Evolutionary conservation across 2,888 invertebrate species (phyloP), one percentile per base, ranked within the genome.

Genomic region (Adelphocoris suturalis): DNA sequence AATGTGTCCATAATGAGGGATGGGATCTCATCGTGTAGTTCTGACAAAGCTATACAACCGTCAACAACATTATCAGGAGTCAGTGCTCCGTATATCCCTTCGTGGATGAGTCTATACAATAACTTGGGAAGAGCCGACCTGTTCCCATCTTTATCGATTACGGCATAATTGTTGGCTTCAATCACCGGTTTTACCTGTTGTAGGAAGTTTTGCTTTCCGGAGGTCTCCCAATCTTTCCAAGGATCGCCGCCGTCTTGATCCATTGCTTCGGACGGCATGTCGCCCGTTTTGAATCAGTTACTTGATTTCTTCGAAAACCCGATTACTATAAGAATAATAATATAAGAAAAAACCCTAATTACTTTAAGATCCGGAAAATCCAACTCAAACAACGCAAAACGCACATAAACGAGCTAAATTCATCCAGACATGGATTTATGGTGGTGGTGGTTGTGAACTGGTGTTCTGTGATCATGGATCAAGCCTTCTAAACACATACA

Each of bases 1-100:
- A 98, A 95, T 90, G 98, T 96, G 94, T 98, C 98, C 92, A 98
- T 94, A 91, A 98, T 95, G 90, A 97, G 95, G 48, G 97, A 97
- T 90, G 97, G 96, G 92, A 98, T 94, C 92, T 97, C 97, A 91
- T 95, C 95, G 94, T 98, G 97, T 91, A 91, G 23, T 95, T 97
- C 97, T 93, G 96, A 94, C 91, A 98, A 94, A 92, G 98, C 98
- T 92, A 95, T 95, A 76, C 98, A 94, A 12, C 95, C 95, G 91
- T 95, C 94, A 23, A 97, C 94, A 84, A 97, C 96, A 86, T 95
- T 95, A 93, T 98, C 98, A 93, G 96, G 96, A 93, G 97, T 97
- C 90, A 98, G 93, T 90, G 94, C 94, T 82, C 97, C 97, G 91
- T 95, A 95, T 87, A 97, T 94, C 61, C 97, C 97, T 94, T 96